Evolutionary conservation across 2,113 vertebrate genomes (phyloP), one percentile per base, ranked within the genome.

Genomic region (Tetraodon nigroviridis): DNA sequence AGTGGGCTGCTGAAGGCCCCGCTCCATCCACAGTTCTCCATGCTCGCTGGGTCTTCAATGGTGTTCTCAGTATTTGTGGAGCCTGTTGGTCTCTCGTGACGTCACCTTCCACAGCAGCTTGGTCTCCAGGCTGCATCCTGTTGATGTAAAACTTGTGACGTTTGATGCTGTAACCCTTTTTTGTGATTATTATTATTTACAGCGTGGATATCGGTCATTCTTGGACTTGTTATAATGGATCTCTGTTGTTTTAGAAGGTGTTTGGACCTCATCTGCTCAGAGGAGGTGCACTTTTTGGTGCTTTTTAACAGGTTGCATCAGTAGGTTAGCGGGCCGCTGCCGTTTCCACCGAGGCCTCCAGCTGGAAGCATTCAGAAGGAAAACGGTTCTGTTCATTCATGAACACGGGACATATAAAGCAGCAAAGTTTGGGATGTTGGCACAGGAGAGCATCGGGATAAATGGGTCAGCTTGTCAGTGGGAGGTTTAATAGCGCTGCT

Each of bases 281-380:
- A 7, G 5, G 18, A 29, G 22, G 17, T 24, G 41, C 18, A 50
- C 18, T 56, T 52, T 47, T 48, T 45, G 58, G 51, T 69, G 51
- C 60, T 70, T 54, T 58, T 10, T 51, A 49, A 27, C 1, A 3
- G n/a, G 21, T 62, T 63, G 24, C 61, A 19, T 72, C 64, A 68
- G 41, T 78, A 50, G 63, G 72, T 78, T 64, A 76, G 29, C 58
- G 45, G 57, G 54, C 18, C 45, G 12, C 2, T 51, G n/a, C 6
- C 61, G 54, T 61, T 64, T 58, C 37, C 37, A 67, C 15, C 1
- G 17, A 55, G 32, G 32, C 14, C 44, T 40, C 49, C 7, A 6
- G 37, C 11, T 50, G n/a, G 27, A 37, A 56, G 18, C 21, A 17
- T 10, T 45, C 54, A 37, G 22, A 42, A 16, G 29, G 27, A 32